Evolutionary conservation across 2,888 invertebrate genomes (phyloP), one percentile per base, ranked within the genome.

Genomic region (Hypsopygia costalis): DNA sequence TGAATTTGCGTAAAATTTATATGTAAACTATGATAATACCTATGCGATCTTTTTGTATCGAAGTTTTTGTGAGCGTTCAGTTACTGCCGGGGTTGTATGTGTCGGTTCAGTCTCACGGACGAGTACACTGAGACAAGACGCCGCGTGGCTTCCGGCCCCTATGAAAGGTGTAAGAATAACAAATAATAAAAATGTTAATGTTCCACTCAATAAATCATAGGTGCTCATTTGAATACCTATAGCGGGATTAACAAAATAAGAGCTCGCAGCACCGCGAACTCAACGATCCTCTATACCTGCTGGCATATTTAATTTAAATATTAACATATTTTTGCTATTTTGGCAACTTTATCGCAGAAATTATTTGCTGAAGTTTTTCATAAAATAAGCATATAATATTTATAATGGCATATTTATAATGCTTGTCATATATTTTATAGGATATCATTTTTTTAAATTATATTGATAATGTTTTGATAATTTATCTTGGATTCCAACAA

Each of bases 131-230:
- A 85, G 83, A 88, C 88, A 82, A 74, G 69, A 78, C 69, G 83
- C 83, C 83, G 78, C 87, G 85, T 85, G 86, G 81, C 87, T 87
- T 85, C 88, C 87, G 83, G 82, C 85, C 86, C 82, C 65, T 72
- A 57, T 69, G 69, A 79, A 81, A 82, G 80, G 81, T 81, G 81
- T 79, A 88, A 89, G 81, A 89, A 90, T 89, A 90, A 90, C 89
- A 90, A 89, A 90, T 89, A 89, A 89, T 89, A 88, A 89, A 89
- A 88, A 89, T 89, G 89, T 78, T 81, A 89, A 90, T 89, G 83
- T 86, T 87, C 89, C 89, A 89, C 89, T 89, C 89, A 86, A 89
- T 89, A 89, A 90, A 90, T 89, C 89, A 90, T 83, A 81, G 79
- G 78, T 62, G 68, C 85, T 88, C 86, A 88, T 89, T 87, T 88